Conservation (phyloP, 35 echinoderm and acorn worm species). For the Stichopus chloronotus region DNA sequence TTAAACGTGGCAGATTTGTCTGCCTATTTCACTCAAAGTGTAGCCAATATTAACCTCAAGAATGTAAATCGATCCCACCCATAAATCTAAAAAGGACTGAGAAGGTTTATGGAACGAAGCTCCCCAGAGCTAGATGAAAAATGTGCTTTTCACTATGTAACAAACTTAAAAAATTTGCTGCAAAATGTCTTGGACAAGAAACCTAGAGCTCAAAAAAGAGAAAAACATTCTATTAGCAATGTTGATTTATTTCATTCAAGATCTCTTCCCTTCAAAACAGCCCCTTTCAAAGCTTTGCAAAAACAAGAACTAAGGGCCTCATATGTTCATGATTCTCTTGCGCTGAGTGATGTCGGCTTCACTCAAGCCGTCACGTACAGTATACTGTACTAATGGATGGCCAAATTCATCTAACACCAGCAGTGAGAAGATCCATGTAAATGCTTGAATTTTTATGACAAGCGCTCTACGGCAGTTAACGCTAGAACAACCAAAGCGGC, state of each 20-base stretch:
- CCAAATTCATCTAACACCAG: not conserved
- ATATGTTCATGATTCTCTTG: not conserved
- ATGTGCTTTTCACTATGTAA: no score
- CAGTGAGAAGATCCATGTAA: not conserved
- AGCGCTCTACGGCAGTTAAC: not conserved
- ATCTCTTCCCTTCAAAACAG: not conserved
- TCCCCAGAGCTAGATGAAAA: no score
- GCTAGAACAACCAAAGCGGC: not conserved
- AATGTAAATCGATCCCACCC: no score
- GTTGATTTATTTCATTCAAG: not conserved
- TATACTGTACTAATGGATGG: not conserved
- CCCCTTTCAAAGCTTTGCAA: not conserved
- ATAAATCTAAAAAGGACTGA: no score
- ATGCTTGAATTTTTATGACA: not conserved
- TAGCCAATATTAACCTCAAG: no score
- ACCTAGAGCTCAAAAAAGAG: no score
- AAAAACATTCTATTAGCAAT: no score
- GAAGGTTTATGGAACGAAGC: no score
- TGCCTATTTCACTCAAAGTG: no score
- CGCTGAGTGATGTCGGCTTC: not conserved
- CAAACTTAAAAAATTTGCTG: no score
- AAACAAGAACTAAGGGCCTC: not conserved
- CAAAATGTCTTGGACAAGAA: no score
- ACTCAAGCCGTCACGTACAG: not conserved
- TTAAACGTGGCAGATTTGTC: no score